Evolutionary conservation across 2,113 vertebrate genomes (phyloP), one percentile per base, ranked within the genome.

Genomic region (Rhizomys pruinosus): DNA sequence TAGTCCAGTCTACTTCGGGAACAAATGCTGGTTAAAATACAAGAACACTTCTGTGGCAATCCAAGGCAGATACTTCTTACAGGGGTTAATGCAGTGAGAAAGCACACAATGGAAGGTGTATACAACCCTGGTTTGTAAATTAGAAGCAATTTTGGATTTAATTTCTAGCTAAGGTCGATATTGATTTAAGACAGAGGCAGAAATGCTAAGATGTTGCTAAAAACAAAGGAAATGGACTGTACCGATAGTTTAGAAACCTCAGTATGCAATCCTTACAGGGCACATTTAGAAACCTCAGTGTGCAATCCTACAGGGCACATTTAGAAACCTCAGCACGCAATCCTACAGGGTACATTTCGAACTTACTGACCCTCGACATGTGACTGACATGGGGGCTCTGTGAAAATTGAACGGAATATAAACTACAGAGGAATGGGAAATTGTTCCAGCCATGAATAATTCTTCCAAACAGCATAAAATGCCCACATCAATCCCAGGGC

Each of bases 1-100:
- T 68, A 68, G 63, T 72, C 39, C 13, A 47, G 37, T 87, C 92
- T 76, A 66, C 32, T 87, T 90, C 29, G 69, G 27, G 5, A 55
- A n/a, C 93, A 84, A 92, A 91, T 39, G 7, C 2, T 42, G 71
- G 89, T 64, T 78, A 63, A 92, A 87, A 66, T n/a, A 80, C 2
- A 34, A 69, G 64, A 10, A 32, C 4, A 34, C 42, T 27, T 87
- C 37, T 57, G 32, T 0, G 27, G 34, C 39, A 84, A 37, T 37
- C 19, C 22, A n/a, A 23, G 12, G 39, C 37, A n/a, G 66, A 34
- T 0, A 10, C 16, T 84, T 95, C 44, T 71, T 22, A 68, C 5
- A 39, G 29, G 12, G 23, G 29, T 64, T 72, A 34, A 63, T 9
- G 4, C 3, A 8, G 34, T 27, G 29, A 55, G 25, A 66, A n/a